Evolutionary conservation across 1,140 invertebrate genomes (phyloP).

Genomic region (Halyomorpha halys): DNA sequence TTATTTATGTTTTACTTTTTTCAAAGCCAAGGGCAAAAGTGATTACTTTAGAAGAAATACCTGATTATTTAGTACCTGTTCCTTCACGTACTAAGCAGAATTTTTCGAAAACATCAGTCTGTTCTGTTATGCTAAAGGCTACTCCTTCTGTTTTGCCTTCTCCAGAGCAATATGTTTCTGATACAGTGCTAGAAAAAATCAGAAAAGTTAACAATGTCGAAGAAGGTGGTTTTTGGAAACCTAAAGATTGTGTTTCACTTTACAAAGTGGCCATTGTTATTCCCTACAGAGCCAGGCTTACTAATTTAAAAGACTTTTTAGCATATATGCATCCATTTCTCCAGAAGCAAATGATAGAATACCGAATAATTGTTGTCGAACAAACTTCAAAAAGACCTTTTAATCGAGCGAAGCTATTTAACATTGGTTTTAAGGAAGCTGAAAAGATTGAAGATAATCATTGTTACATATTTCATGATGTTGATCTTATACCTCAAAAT

Average conservation of each 20-base stretch:
- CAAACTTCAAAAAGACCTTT: conserved; percentile 69
- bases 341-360: conserved; percentile 73
- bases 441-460: conserved; percentile 54
- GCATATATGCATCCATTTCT: conserved; percentile 85
- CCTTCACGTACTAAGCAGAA: background rate
- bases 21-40: conserved; percentile 19
- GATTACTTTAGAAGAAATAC: conserved; percentile 22
- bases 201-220: conserved; percentile 25
- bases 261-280: conserved; percentile 78
- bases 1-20: conserved; percentile 25
- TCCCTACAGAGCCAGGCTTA: conserved; percentile 73
- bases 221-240: conserved; percentile 59
- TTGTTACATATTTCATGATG: conserved; percentile 91
- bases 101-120: background rate
- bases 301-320: conserved; percentile 69
- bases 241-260: conserved; percentile 56
- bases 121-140: background rate
- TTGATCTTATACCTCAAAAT: conserved; percentile 85
- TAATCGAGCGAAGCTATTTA: conserved; percentile 88
- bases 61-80: conserved; percentile 22
- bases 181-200: conserved; percentile 20
- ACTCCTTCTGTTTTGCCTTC: background rate
- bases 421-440: conserved; percentile 77
- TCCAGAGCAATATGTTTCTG: conserved; percentile 14
- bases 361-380: conserved; percentile 83